Conservation (phyloP, 2,797 vertebrate genomes). For the Apodemus agrarius region DNA sequence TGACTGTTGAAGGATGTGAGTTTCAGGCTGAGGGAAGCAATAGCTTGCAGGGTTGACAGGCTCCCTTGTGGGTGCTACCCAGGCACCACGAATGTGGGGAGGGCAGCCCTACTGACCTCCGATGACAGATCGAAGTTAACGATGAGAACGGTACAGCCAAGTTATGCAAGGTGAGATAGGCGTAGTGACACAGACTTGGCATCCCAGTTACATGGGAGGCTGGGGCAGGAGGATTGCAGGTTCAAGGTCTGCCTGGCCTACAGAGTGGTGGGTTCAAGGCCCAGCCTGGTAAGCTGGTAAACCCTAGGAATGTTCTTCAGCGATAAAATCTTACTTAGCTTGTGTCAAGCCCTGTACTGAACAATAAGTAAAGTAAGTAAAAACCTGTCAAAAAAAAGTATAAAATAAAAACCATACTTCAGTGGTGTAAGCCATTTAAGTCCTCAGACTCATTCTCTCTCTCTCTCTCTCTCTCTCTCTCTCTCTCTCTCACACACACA, state of each 20-base stretch:
- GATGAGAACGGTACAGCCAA: fast-evolving
- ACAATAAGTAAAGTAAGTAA: neutral
- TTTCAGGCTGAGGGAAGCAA: neutral
- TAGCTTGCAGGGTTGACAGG: neutral
- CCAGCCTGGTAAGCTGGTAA: neutral
- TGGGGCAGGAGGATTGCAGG: neutral
- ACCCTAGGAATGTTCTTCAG: neutral
- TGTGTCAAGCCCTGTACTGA: neutral
- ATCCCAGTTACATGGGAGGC: too few relatives aligned
- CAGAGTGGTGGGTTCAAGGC: neutral
- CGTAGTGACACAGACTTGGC: neutral
- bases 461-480: too few relatives aligned
- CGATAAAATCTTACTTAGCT: neutral
- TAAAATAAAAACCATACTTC: neutral
- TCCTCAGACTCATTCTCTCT: neutral
- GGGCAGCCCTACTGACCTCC: fast-evolving
- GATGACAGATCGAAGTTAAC: fast-evolving
- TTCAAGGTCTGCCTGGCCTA: neutral
- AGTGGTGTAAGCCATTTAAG: too few relatives aligned
- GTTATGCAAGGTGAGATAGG: fast-evolving
- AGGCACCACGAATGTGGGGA: neutral
- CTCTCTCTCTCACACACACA: neutral
- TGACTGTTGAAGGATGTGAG: too few relatives aligned
- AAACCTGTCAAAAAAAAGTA: too few relatives aligned
- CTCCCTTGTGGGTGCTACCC: neutral